Percentiles rank a stretch among this genome's conserved stretches.
Conservation (phyloP, 2,113 vertebrate genomes). For the Salvelinus sp. region DNA sequence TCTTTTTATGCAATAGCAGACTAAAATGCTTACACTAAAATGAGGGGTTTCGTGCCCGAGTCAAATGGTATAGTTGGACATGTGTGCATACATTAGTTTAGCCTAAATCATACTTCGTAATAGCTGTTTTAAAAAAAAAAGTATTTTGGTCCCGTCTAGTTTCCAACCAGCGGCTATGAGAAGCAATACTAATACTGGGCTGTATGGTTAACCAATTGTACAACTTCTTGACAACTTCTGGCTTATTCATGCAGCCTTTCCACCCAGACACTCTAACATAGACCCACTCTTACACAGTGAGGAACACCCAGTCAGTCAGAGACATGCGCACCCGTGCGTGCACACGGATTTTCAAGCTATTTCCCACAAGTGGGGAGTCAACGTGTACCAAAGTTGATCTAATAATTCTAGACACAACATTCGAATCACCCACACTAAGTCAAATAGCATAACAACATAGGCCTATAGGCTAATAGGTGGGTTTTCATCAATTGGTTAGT, state of each 20-base stretch:
- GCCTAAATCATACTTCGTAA: background rate
- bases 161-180: background rate
- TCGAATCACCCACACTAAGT: conserved; percentile 42
- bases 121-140: too few species aligned
- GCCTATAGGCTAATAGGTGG: conserved; percentile 25
- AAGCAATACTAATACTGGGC: background rate
- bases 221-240: background rate
- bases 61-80: background rate
- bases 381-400: background rate
- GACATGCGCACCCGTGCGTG: conserved; percentile 35
- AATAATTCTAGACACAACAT: conserved; percentile 19
- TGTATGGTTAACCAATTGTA: background rate
- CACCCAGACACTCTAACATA: background rate
- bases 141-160: too few species aligned
- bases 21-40: too few species aligned
- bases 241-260: background rate
- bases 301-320: background rate
- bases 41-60: background rate
- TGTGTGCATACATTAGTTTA: background rate
- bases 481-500: conserved; percentile 27
- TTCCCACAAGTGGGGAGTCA: conserved; percentile 26
- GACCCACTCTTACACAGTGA: background rate
- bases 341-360: conserved; percentile 13
- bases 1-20: too few species aligned
- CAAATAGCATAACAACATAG: conserved; percentile 23